Evolutionary conservation across 2,888 invertebrate species (phyloP), one percentile per base, ranked within the genome.

Genomic region (Pseudoips prasinana): DNA sequence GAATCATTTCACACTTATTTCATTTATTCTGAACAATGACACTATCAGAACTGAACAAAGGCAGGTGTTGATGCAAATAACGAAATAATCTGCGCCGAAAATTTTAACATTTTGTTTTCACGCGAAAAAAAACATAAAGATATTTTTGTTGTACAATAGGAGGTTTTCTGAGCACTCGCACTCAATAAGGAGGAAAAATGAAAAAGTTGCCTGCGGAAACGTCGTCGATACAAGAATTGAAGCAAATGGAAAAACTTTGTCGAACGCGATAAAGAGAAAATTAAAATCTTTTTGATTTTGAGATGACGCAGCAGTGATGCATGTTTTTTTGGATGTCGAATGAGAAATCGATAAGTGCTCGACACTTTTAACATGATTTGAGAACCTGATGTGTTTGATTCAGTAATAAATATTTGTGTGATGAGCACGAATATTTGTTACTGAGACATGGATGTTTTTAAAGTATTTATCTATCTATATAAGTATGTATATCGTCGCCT

Each of bases 161-260:
- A 62, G 58, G 57, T 54, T 60, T 64, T 62, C 47, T 54, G 58
- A 56, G 49, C 49, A 54, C 53, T 68, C 57, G 43, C 48, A 60
- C 55, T 63, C 61, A 64, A 58, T 53, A 64, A 63, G 46, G 46
- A 57, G 53, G 57, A 70, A 67, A 75, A 77, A 77, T 76, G 70
- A 71, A 77, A 77, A 78, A 73, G 69, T 74, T 76, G 63, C 58
- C 64, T 35, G 50, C 56, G 66, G 64, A 69, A 68, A 66, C 61
- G 63, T 65, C 53, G 64, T 60, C 63, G 65, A 73, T 75, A 73
- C 70, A 67, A 62, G 62, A 69, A 72, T 70, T 62, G 68, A 63
- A 54, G 69, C 60, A 73, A 74, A 77, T 74, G 73, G 73, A 74
- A 78, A 77, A 77, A 73, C 65, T 73, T 77, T 72, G 66, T 66